Conservation (phyloP, 2,797 vertebrate genomes). For the Neosilurus mollespiculum region DNA sequence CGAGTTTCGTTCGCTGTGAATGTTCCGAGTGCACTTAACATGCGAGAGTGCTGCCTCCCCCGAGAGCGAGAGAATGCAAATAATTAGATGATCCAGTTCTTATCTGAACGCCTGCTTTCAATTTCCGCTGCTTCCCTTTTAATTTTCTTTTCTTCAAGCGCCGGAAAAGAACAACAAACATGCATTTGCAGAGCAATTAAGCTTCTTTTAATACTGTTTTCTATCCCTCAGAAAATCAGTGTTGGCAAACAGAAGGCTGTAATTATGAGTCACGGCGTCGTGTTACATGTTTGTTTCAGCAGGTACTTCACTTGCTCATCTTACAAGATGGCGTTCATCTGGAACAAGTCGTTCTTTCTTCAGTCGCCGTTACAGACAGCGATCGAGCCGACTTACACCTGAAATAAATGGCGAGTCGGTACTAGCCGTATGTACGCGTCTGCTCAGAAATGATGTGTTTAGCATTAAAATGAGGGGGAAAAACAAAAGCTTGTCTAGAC, state of each 20-base stretch:
- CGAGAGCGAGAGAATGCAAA: conserved; percentile 3
- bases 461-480: not conserved
- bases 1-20: not conserved
- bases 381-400: not conserved
- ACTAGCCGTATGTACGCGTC: not conserved
- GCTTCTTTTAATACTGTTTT: conserved; percentile 33
- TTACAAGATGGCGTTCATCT: not conserved
- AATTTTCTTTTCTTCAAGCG: conserved; percentile 24
- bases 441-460: not conserved
- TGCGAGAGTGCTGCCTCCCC: not conserved
- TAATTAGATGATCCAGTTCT: conserved; percentile 39
- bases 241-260: conserved; percentile 26
- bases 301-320: not conserved
- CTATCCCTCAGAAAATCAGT: conserved; percentile 15
- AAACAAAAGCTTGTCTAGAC: not conserved
- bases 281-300: not conserved
- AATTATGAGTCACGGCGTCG: conserved; percentile 26
- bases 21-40: conserved; percentile 12
- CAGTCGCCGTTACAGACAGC: not conserved
- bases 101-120: conserved; percentile 15
- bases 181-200: conserved; percentile 33
- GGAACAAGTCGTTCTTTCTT: not conserved
- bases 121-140: conserved; percentile 20
- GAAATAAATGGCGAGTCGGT: not conserved
- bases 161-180: conserved; percentile 38